These are phyloP conservation scores for Pollimyrus isidori DNA, from an alignment of 2,113 vertebrate species.

Conservation along the genomic window DNA sequence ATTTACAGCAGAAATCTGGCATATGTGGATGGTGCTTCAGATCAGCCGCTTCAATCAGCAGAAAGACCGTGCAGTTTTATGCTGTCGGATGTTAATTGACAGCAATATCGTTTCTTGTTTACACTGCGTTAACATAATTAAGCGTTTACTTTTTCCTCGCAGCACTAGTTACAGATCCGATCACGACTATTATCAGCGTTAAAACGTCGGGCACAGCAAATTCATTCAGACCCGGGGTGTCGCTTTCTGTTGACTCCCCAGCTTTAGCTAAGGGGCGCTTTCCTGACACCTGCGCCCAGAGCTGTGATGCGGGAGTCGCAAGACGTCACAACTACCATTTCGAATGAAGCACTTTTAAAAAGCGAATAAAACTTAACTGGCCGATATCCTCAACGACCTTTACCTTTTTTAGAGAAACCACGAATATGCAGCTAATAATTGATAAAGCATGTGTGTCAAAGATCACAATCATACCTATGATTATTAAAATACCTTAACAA, in stretches of 20 bases:
- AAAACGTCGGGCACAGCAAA: background rate
- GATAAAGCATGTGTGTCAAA: background rate
- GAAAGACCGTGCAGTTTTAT: background rate
- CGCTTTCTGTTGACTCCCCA: background rate
- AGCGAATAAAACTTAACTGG: background rate
- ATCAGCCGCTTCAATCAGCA: background rate
- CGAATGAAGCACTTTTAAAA: background rate
- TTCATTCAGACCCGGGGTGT: background rate
- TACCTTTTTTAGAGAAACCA: background rate
- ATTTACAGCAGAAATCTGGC: background rate
- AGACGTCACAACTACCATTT: background rate
- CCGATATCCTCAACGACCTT: background rate
- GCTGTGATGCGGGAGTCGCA: background rate
- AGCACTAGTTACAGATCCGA: background rate
- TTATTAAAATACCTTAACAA: background rate
- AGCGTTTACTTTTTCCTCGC: background rate
- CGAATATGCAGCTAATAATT: background rate
- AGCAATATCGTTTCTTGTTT: background rate
- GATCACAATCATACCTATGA: background rate
- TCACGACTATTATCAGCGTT: background rate
- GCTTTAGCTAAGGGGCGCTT: background rate
- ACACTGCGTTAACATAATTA: background rate
- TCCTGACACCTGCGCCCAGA: background rate
- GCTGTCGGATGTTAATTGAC: background rate
- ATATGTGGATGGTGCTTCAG: background rate